Conservation (phyloP, 2,888 invertebrate species). For the Trimorus sp. region DNA sequence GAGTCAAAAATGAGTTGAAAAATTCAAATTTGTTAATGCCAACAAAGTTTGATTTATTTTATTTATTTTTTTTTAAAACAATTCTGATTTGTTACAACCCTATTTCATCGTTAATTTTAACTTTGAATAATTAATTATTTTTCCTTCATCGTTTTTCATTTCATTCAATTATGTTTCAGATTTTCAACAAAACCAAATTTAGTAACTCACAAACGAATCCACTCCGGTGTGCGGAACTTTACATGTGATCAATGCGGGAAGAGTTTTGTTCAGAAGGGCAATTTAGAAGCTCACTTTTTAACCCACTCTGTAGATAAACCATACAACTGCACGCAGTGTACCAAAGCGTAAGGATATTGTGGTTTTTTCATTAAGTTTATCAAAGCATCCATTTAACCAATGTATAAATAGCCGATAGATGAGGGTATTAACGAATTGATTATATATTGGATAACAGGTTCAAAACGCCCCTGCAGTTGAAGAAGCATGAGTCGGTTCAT, state of each 20-base stretch:
- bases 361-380: slow-evolving; percentile 3
- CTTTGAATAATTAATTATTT: too few species aligned
- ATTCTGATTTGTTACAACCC: too few species aligned
- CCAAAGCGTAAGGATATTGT: slow-evolving; percentile 80
- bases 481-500: slow-evolving; percentile 85
- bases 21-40: too few species aligned
- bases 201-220: slow-evolving; percentile 84
- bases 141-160: background rate
- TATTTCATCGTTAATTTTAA: too few species aligned
- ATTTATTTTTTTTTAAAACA: too few species aligned
- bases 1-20: too few species aligned
- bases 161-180: slow-evolving; percentile 66
- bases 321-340: slow-evolving; percentile 82
- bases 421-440: too few species aligned
- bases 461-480: slow-evolving; percentile 83
- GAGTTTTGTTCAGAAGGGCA: slow-evolving; percentile 84
- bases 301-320: slow-evolving; percentile 83
- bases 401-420: too few species aligned
- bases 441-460: slow-evolving; percentile 76
- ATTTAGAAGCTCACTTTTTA: slow-evolving; percentile 83
- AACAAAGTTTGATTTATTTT: too few species aligned
- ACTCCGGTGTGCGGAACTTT: slow-evolving; percentile 83
- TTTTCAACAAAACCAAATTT: slow-evolving; percentile 84
- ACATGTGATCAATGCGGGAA: slow-evolving; percentile 85
- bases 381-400: background rate